Evolutionary conservation across 2,888 invertebrate species (phyloP).

Genomic region (Andrena trimmerana): DNA sequence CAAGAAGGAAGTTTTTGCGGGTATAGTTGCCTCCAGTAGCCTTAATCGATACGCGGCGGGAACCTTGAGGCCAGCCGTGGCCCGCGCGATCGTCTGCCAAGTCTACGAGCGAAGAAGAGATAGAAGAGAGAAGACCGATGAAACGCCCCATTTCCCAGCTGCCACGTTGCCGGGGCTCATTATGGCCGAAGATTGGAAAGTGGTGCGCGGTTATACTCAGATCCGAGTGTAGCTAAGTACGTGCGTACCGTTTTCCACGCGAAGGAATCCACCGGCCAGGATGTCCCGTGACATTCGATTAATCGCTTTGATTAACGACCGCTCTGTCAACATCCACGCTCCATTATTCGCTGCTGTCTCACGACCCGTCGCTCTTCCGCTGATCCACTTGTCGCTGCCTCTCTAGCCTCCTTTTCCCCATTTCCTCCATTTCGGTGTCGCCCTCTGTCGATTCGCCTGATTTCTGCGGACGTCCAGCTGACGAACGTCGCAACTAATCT

Average conservation of each 20-base stretch:
- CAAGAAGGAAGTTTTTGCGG: not conserved
- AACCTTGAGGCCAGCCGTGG: no score
- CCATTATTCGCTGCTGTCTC: not conserved
- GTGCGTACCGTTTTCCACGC: constrained; percentile 48
- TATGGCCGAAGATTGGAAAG: constrained; percentile 62
- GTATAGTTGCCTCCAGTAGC: no score
- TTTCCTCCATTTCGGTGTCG: no score
- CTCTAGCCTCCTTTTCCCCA: no score
- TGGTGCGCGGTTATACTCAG: constrained; percentile 35
- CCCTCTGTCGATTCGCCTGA: no score
- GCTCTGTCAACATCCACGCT: constrained; percentile 58
- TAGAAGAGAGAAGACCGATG: constrained; percentile 44
- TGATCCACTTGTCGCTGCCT: no score
- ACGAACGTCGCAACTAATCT: no score
- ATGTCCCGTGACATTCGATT: constrained; percentile 68
- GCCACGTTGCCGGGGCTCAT: constrained; percentile 52
- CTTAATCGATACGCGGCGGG: no score
- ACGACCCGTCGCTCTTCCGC: no score
- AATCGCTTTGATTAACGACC: constrained; percentile 72
- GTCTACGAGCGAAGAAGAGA: not conserved
- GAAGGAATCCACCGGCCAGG: constrained; percentile 39
- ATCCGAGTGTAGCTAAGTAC: no score
- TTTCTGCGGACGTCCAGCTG: no score
- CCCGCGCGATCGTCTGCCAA: no score
- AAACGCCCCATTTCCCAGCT: constrained; percentile 76